These are phyloP conservation scores for Lepeophtheirus salmonis DNA, from an alignment of 1,140 invertebrate species.

Conservation along the genomic window DNA sequence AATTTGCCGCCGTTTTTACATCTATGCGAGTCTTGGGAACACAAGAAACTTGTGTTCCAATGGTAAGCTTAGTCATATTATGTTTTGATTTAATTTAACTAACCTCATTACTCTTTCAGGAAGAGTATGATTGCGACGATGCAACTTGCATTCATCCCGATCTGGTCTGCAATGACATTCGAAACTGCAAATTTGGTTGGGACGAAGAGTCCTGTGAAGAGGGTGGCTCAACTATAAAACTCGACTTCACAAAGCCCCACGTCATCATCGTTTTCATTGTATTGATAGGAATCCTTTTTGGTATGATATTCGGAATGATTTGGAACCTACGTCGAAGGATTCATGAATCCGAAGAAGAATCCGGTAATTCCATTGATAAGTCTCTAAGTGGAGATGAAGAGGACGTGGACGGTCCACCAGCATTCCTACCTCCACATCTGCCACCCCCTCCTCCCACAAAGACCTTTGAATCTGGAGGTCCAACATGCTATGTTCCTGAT, in stretches of 20 bases:
- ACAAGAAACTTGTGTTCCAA: slow-evolving; percentile 13
- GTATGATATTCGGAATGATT: slow-evolving; percentile 16
- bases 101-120: slow-evolving; percentile 27
- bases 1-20: slow-evolving; percentile 19
- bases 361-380: slow-evolving; percentile 7
- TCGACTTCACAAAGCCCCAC: slow-evolving; percentile 16
- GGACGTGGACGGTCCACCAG: neutral
- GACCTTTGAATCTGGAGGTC: neutral
- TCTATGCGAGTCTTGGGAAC: slow-evolving; percentile 5
- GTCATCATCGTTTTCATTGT: slow-evolving; percentile 16
- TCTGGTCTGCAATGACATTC: slow-evolving; percentile 48
- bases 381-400: neutral
- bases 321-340: slow-evolving; percentile 14
- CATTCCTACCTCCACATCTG: neutral
- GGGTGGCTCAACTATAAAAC: neutral
- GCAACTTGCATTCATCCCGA: slow-evolving; percentile 49
- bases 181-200: slow-evolving; percentile 18
- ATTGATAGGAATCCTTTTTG: slow-evolving; percentile 9
- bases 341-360: slow-evolving; percentile 11
- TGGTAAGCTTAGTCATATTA: slow-evolving; percentile 16
- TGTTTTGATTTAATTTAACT: neutral
- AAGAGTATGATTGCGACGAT: slow-evolving; percentile 65
- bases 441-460: neutral
- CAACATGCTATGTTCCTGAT: slow-evolving; percentile 11
- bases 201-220: slow-evolving; percentile 16